A percentile compares a stretch with the other conserved stretches of the same genome.
Evolutionary conservation across 2,888 invertebrate species (phyloP).

Genomic region (Drosophila pseudotalamancana): DNA sequence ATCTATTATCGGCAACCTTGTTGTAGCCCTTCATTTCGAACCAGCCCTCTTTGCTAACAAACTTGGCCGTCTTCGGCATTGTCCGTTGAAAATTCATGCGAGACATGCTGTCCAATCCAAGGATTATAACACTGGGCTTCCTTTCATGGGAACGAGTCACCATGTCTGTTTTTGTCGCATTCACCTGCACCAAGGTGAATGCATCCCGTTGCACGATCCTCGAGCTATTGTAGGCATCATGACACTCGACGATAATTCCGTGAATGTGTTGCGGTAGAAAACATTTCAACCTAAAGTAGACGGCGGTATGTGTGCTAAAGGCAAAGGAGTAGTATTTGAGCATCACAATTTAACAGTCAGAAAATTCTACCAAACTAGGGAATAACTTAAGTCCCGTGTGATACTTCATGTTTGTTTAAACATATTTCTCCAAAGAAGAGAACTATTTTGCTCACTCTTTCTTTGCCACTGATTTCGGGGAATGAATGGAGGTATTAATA

Average conservation of each 20-base stretch:
- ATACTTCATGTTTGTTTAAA: no score
- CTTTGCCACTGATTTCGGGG: no score
- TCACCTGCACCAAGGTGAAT: slow-evolving; percentile 85
- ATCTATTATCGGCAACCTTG: slow-evolving; percentile 92
- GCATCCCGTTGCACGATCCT: slow-evolving; percentile 82
- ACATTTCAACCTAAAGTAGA: slow-evolving; percentile 1
- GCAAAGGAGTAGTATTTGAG: no score
- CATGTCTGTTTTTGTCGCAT: neutral
- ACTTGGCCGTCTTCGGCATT: slow-evolving; percentile 88
- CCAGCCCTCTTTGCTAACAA: slow-evolving; percentile 88
- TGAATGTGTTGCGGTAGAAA: slow-evolving; percentile 6
- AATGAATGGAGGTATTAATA: no score
- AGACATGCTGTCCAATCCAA: slow-evolving; percentile 92
- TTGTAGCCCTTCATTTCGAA: slow-evolving; percentile 88
- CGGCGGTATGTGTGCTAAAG: slow-evolving; percentile 13
- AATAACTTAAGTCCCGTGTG: no score
- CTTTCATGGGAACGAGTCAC: neutral
- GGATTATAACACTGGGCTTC: slow-evolving; percentile 87
- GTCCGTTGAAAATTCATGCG: slow-evolving; percentile 86
- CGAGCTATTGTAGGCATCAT: slow-evolving; percentile 15
- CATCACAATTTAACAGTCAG: no score
- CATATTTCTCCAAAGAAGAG: no score
- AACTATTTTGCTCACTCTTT: no score
- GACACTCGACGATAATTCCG: slow-evolving; percentile 49
- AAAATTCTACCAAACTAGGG: no score